phyloP scores from a whole-genome alignment of 2,113 vertebrate genomes.

The Clinocottus analis region DNA sequence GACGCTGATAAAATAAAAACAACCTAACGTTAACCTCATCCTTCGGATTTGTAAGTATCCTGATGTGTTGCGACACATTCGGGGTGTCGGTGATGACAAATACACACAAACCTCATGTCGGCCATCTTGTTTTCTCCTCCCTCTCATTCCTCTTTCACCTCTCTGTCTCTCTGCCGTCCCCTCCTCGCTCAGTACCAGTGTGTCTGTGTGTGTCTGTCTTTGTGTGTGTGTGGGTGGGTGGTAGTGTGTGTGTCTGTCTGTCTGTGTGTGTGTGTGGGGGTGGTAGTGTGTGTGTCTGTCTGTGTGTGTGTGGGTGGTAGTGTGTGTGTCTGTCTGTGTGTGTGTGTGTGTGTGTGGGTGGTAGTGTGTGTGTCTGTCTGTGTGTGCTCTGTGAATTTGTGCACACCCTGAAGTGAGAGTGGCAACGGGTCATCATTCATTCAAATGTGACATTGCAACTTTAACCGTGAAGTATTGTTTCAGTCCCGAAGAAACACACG shows the following conservation, averaged over 20 bases:
- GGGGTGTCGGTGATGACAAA: too few relatives aligned
- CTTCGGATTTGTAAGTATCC: too few relatives aligned
- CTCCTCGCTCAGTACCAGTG: too few relatives aligned
- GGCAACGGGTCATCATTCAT: slow-evolving; percentile 29
- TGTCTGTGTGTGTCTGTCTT: not conserved
- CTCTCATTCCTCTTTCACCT: not conserved
- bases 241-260: too few relatives aligned
- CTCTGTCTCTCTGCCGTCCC: not conserved
- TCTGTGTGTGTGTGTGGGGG: not conserved
- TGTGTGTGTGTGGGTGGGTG: too few relatives aligned
- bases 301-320: not conserved
- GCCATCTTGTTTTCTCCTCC: too few relatives aligned
- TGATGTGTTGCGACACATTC: too few relatives aligned
- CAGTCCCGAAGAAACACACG: slow-evolving; percentile 4
- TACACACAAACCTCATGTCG: slow-evolving; percentile 4
- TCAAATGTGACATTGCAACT: slow-evolving; percentile 25
- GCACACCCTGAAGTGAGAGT: slow-evolving; percentile 3
- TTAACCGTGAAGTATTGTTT: slow-evolving; percentile 29
- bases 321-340: too few relatives aligned
- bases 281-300: not conserved
- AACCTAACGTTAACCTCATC: too few relatives aligned
- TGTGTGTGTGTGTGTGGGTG: too few relatives aligned
- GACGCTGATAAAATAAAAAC: too few relatives aligned
- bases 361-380: too few relatives aligned
- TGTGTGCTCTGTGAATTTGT: slow-evolving; percentile 12